Percentiles rank a stretch among this genome's conserved stretches.
Evolutionary conservation across 2,888 invertebrate species (phyloP).

Genomic region (Pycnomerus fuliginosus): DNA sequence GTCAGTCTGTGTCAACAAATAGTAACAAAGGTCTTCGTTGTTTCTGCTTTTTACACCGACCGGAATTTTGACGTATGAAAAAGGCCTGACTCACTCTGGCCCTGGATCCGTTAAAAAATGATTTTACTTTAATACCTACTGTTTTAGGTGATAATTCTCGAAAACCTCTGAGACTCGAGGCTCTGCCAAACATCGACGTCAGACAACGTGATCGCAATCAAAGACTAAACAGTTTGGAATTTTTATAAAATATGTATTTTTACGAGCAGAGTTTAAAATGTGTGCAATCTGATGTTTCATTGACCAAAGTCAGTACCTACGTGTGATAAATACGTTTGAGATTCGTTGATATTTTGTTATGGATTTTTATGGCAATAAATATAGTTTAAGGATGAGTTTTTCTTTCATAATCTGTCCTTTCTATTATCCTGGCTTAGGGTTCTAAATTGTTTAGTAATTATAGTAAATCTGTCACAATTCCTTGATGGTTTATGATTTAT

Average conservation of each 20-base stretch:
- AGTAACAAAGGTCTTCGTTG: no score
- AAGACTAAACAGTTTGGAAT: slow-evolving; percentile 41
- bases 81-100: neutral
- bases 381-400: no score
- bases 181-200: slow-evolving; percentile 47
- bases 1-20: neutral
- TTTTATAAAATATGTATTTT: no score
- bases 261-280: slow-evolving; percentile 1
- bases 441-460: no score
- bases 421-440: no score
- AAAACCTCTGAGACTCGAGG: slow-evolving; percentile 47
- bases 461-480: no score
- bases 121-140: neutral
- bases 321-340: slow-evolving; percentile 14
- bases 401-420: no score
- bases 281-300: neutral
- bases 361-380: slow-evolving; percentile 20
- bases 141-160: slow-evolving; percentile 32
- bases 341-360: slow-evolving; percentile 20
- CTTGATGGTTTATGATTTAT: no score
- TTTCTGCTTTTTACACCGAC: no score
- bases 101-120: neutral
- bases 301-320: neutral
- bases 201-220: slow-evolving; percentile 33
- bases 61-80: no score